phyloP scores from a whole-genome alignment of 2,113 vertebrate genomes.

The Poeciliopsis occidentalis region DNA sequence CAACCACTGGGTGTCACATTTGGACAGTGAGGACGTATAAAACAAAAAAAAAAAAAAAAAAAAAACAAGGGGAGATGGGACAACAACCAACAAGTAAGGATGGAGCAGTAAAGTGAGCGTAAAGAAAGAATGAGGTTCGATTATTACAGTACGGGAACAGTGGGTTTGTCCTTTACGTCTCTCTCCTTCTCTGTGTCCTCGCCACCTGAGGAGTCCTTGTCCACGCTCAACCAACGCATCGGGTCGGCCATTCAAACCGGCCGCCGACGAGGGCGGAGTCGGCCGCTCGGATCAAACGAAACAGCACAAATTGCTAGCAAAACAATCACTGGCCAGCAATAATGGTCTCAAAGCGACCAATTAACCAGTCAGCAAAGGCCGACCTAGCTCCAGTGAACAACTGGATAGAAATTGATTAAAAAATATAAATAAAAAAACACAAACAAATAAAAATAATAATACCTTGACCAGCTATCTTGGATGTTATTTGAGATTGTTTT shows the following conservation, averaged over 20 bases:
- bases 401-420: slow-evolving; percentile 75
- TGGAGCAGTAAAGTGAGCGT: slow-evolving; percentile 43
- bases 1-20: slow-evolving; percentile 44
- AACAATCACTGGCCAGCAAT: slow-evolving; percentile 71
- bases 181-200: slow-evolving; percentile 56
- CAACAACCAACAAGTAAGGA: slow-evolving; percentile 34
- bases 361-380: slow-evolving; percentile 65
- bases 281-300: slow-evolving; percentile 51
- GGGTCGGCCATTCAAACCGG: slow-evolving; percentile 52
- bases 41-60: slow-evolving; percentile 2
- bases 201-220: slow-evolving; percentile 73
- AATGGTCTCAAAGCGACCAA: slow-evolving; percentile 62
- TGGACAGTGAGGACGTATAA: slow-evolving; percentile 35
- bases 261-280: slow-evolving; percentile 32
- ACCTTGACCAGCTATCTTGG: slow-evolving; percentile 62
- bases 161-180: slow-evolving; percentile 67
- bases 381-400: slow-evolving; percentile 64
- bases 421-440: slow-evolving; percentile 67
- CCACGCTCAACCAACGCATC: slow-evolving; percentile 70
- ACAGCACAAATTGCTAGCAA: slow-evolving; percentile 54
- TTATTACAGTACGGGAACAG: slow-evolving; percentile 79
- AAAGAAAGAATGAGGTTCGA: slow-evolving; percentile 64
- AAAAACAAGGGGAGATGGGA: slow-evolving; percentile 38
- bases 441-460: slow-evolving; percentile 46
- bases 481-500: slow-evolving; percentile 51